A percentile compares a stretch with the other conserved stretches of the same genome.
These are phyloP conservation scores for Geotrypetes seraphini DNA, from an alignment of 2,797 vertebrate species.

Conservation along the genomic window DNA sequence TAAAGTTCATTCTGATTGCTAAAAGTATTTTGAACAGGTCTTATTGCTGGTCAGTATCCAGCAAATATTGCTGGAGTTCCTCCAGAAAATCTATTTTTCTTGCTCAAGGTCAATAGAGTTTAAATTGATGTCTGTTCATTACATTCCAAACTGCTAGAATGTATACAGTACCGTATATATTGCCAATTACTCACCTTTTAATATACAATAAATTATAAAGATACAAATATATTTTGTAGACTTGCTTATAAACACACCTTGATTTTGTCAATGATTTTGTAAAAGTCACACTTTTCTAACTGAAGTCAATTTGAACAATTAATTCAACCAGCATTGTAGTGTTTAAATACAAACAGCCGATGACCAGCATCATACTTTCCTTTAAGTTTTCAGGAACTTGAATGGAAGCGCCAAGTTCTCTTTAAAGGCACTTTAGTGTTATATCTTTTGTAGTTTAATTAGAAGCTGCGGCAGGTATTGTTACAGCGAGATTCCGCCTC, in stretches of 20 bases:
- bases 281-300: slow-evolving; percentile 8
- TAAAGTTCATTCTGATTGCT: no score
- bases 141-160: no score
- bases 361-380: slow-evolving; percentile 51
- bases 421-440: slow-evolving; percentile 89
- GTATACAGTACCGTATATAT: no score
- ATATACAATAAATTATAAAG: slow-evolving; percentile 44
- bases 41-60: no score
- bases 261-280: slow-evolving; percentile 17
- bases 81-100: no score
- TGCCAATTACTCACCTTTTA: slow-evolving; percentile 24
- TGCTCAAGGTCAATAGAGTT: no score
- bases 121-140: no score
- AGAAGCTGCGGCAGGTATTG: slow-evolving; percentile 60
- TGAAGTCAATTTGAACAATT: not conserved
- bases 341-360: slow-evolving; percentile 31
- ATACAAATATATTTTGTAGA: slow-evolving; percentile 37
- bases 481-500: slow-evolving; percentile 68
- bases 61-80: no score
- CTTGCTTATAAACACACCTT: slow-evolving; percentile 28
- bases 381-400: slow-evolving; percentile 12
- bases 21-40: no score
- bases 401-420: slow-evolving; percentile 36
- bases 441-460: slow-evolving; percentile 59
- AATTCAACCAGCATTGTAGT: slow-evolving; percentile 1